Evolutionary conservation across 2,888 invertebrate genomes (phyloP).

Genomic region (Galerucella calmariensis): DNA sequence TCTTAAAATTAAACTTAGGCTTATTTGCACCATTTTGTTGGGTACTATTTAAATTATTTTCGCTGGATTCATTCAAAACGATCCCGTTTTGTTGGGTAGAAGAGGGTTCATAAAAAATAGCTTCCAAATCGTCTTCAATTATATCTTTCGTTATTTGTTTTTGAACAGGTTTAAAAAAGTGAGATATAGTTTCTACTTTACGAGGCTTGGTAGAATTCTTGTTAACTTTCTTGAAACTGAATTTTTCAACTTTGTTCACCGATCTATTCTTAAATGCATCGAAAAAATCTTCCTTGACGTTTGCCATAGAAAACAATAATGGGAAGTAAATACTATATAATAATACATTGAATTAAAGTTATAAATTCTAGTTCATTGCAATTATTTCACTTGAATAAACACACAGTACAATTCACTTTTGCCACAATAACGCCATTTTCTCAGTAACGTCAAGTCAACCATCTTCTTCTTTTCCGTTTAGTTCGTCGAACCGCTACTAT

Average conservation of each 20-base stretch:
- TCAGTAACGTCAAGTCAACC: constrained; percentile 4
- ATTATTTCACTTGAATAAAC: not conserved
- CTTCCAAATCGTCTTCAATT: constrained; percentile 24
- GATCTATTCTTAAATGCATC: constrained; percentile 44
- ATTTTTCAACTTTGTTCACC: constrained; percentile 46
- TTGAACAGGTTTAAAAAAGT: constrained; percentile 28
- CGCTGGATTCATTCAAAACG: constrained; percentile 5
- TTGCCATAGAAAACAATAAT: constrained; percentile 38
- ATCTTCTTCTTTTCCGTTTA: not conserved
- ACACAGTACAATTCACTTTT: not conserved
- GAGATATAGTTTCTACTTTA: constrained; percentile 19
- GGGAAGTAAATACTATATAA: not conserved
- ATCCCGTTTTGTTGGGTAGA: not conserved
- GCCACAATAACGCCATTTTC: not conserved
- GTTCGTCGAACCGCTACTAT: not conserved
- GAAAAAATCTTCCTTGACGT: constrained; percentile 48
- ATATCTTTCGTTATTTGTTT: not conserved
- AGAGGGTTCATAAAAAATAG: constrained; percentile 12
- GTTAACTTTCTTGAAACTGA: constrained; percentile 48
- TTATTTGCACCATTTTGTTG: not conserved
- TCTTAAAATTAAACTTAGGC: constrained; percentile 23
- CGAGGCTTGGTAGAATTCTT: constrained; percentile 14
- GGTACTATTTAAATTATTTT: constrained; percentile 4
- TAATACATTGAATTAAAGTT: constrained; percentile 11
- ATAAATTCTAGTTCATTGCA: not conserved